Evolutionary conservation across 2,888 invertebrate genomes (phyloP), one percentile per base, ranked within the genome.

Genomic region (Steinernema carpocapsae): DNA sequence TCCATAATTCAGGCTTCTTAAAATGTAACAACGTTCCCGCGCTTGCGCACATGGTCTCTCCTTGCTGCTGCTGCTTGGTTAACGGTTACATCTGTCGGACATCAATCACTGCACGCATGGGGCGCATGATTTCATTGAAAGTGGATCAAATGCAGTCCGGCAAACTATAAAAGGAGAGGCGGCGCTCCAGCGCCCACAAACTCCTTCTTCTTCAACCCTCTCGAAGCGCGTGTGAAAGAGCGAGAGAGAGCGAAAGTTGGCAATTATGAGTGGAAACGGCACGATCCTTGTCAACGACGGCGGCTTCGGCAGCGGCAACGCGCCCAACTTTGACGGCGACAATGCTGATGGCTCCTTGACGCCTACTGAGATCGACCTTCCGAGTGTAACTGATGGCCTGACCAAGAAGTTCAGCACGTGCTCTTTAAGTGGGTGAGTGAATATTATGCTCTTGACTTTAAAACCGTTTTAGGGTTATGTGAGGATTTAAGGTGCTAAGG

Each of bases 101-200:
- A 64, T 64, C 64, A 64, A 64, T 64, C 64, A 64, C 14, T 37
- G 17, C 64, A 37, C 64, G 26, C 64, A 64, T 64, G 64, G 64
- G 17, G 64, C 64, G 22, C 64, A 64, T 64, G 64, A 64, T 64
- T 64, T 64, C 64, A 64, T 64, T 32, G 64, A 64, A 64, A 64
- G 64, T 64, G 64, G 64, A 64, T 64, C 64, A 48, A 48, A 48
- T 14, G 48, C 48, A 32, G 32, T 17, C 37, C 32, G 64, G 64
- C 64, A 64, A 64, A 32, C 32, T 64, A 64, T 64, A 64, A 64
- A 64, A 64, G 64, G 32, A 32, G 37, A 64, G 64, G 64, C 64
- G 64, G 64, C 32, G 64, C 64, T 29, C 29, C 32, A 17, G 64
- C 29, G 32, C 7, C 17, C 64, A 17, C 64, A 64, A 32, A 64